A percentile compares a stretch with the other conserved stretches of the same genome.
Evolutionary conservation across 2,888 invertebrate genomes (phyloP).

Genomic region (Tenthredo amoena): DNA sequence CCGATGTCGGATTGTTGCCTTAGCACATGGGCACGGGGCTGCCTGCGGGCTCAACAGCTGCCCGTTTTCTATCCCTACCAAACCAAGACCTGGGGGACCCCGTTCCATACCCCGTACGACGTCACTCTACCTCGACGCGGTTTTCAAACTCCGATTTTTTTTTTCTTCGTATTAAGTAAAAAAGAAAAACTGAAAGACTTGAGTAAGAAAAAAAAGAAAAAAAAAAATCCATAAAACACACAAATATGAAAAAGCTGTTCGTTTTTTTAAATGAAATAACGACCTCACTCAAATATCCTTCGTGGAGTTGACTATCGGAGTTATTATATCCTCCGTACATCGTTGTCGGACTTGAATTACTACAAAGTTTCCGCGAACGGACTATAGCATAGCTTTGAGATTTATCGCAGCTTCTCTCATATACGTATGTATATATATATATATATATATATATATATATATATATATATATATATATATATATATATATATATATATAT

Average conservation of each 20-base stretch:
- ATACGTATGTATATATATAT: not conserved
- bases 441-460: not conserved
- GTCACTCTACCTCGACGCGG: conserved; percentile 8
- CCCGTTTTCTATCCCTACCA: conserved; percentile 62
- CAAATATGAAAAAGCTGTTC: not conserved
- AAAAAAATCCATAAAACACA: not conserved
- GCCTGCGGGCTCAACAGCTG: conserved; percentile 65
- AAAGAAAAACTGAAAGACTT: not conserved
- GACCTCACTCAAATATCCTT: not conserved
- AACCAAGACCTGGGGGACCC: conserved; percentile 37
- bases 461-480: not conserved
- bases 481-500: not conserved
- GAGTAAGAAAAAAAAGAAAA: no score
- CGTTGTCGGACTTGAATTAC: not conserved
- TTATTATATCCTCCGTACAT: not conserved
- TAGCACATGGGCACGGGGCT: conserved; percentile 60
- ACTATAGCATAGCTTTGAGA: conserved; percentile 24
- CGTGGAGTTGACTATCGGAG: not conserved
- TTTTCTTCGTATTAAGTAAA: not conserved
- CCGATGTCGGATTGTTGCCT: conserved; percentile 61
- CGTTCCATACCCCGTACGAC: conserved; percentile 49
- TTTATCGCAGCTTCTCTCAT: conserved; percentile 7
- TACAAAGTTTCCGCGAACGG: not conserved
- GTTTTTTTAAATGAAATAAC: not conserved
- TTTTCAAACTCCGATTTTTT: not conserved